Percentiles rank a stretch among this genome's conserved stretches.
Conservation (phyloP, 2,113 vertebrate species). For the Cariama cristata region DNA sequence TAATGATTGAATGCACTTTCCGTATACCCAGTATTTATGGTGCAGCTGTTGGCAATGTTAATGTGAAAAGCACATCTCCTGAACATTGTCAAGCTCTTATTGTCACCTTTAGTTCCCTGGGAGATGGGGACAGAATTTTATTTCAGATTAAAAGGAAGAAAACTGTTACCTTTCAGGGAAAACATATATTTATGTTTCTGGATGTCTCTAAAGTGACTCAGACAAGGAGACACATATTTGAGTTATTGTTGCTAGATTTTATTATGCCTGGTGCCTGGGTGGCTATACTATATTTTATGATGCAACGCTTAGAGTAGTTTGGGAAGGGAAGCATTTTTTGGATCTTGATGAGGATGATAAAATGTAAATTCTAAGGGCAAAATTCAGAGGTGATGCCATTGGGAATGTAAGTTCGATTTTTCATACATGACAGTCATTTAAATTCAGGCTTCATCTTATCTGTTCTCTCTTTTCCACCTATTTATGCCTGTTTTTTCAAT, state of each 20-base stretch:
- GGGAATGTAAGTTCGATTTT: slow-evolving; percentile 21
- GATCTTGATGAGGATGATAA: slow-evolving; percentile 49
- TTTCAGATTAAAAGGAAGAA: slow-evolving; percentile 69
- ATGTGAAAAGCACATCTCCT: slow-evolving; percentile 70
- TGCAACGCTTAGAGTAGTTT: slow-evolving; percentile 57
- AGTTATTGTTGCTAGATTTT: slow-evolving; percentile 69
- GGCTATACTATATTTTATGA: slow-evolving; percentile 61
- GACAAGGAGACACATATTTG: slow-evolving; percentile 65
- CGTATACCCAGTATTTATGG: slow-evolving; percentile 49
- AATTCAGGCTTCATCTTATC: slow-evolving; percentile 6
- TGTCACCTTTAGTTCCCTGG: slow-evolving; percentile 68
- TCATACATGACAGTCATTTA: slow-evolving; percentile 8
- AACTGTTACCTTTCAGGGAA: slow-evolving; percentile 68
- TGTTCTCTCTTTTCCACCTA: not conserved
- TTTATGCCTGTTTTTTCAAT: not conserved
- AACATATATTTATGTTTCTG: slow-evolving; percentile 71
- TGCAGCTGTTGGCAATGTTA: slow-evolving; percentile 60
- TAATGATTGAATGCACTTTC: slow-evolving; percentile 64
- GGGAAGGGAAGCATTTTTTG: not conserved
- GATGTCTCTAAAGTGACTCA: slow-evolving; percentile 69
- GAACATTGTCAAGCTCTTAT: slow-evolving; percentile 65
- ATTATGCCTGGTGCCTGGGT: slow-evolving; percentile 64
- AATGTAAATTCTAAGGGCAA: slow-evolving; percentile 57
- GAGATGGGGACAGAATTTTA: slow-evolving; percentile 70
- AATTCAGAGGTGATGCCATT: slow-evolving; percentile 47